Evolutionary conservation across 2,797 vertebrate species (phyloP).

Genomic region (Dromococcyx pavoninus): DNA sequence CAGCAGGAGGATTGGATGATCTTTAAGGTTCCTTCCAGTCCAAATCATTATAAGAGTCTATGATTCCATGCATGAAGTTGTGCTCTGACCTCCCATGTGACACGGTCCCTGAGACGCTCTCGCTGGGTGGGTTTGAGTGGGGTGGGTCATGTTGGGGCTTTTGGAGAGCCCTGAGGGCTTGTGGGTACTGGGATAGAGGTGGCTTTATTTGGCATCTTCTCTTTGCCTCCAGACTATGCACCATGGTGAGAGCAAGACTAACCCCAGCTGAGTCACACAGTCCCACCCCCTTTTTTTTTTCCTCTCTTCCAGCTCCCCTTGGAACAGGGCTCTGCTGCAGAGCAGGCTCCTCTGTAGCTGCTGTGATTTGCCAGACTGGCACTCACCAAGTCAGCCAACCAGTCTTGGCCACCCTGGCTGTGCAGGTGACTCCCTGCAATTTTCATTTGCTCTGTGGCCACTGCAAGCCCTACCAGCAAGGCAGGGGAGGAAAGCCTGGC

Average conservation of each 20-base stretch:
- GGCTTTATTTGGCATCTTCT: neutral
- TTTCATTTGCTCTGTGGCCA: neutral
- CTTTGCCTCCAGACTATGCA: neutral
- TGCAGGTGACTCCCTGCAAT: neutral
- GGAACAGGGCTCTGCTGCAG: neutral
- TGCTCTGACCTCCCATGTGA: accelerated
- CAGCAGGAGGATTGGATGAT: no score
- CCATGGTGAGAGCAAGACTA: neutral
- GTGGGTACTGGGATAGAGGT: neutral
- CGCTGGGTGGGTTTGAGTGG: accelerated
- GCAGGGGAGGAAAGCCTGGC: neutral
- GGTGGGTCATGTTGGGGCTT: neutral
- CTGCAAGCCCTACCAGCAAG: accelerated
- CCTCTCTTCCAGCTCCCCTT: neutral
- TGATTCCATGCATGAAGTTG: neutral
- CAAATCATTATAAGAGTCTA: no score
- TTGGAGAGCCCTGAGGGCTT: neutral
- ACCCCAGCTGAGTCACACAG: neutral
- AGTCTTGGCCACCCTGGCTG: accelerated
- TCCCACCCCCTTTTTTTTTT: neutral
- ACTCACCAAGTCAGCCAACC: neutral
- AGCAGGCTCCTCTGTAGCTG: accelerated
- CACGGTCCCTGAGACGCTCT: accelerated
- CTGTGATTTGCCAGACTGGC: neutral
- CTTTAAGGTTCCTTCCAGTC: no score